phyloP scores from a whole-genome alignment of 2,113 vertebrate genomes.

The Manacus vitellinus region DNA sequence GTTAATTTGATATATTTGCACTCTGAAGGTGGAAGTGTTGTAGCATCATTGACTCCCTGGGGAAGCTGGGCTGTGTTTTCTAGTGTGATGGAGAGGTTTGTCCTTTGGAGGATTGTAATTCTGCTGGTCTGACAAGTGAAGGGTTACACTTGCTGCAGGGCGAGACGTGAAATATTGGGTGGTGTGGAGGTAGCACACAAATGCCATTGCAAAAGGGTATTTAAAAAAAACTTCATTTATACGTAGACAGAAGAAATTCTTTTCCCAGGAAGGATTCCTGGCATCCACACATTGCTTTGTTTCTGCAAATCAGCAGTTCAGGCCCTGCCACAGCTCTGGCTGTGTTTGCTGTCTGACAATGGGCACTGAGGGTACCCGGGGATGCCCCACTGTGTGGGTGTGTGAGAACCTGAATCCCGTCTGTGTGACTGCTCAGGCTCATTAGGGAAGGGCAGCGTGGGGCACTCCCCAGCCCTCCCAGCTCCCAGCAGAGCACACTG shows the following conservation, averaged over 20 bases:
- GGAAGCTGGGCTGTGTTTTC: neutral
- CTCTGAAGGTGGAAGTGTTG: neutral
- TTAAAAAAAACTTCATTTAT: neutral
- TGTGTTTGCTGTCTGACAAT: fast-evolving
- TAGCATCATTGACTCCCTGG: fast-evolving
- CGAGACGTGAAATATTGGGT: neutral
- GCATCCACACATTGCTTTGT: neutral
- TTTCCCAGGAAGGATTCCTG: neutral
- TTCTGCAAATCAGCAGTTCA: neutral
- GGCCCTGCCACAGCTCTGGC: neutral
- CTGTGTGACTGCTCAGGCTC: fast-evolving
- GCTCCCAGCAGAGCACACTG: neutral
- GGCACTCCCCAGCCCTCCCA: neutral
- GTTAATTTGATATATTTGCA: neutral
- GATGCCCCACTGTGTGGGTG: fast-evolving
- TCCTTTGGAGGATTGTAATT: neutral
- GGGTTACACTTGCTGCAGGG: neutral
- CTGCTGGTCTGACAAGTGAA: neutral
- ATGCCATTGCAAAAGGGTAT: neutral
- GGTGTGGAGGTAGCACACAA: neutral
- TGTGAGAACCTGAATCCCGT: neutral
- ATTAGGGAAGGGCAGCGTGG: fast-evolving
- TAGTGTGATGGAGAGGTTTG: neutral
- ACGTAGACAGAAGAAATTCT: fast-evolving
- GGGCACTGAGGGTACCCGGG: neutral